Percentiles rank a stretch among this genome's conserved stretches.
Evolutionary conservation across 2,797 vertebrate species (phyloP).

Genomic region (Myotis planiceps): DNA sequence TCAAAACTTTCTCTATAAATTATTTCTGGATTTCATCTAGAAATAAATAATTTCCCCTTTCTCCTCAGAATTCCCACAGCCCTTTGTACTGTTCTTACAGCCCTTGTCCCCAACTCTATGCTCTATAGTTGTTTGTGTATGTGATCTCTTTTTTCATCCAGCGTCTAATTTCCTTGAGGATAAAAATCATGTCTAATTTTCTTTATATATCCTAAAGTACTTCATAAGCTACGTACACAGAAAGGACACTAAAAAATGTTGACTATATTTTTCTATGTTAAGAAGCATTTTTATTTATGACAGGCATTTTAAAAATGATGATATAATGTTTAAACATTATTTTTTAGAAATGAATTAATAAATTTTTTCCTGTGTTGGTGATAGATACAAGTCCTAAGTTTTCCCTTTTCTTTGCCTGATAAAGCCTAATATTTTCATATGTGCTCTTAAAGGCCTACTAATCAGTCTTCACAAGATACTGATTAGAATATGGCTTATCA

Average conservation of each 20-base stretch:
- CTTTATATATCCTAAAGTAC: not conserved
- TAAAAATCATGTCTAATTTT: not conserved
- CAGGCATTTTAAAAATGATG: not conserved
- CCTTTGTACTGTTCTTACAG: not conserved
- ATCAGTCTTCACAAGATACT: not conserved
- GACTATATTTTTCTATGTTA: not conserved
- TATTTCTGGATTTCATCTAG: not conserved
- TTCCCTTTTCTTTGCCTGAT: not conserved
- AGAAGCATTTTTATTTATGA: conserved; percentile 37
- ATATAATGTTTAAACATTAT: not conserved
- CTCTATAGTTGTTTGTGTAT: not conserved
- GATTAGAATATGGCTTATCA: not conserved
- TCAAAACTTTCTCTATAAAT: not conserved
- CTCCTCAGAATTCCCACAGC: not conserved
- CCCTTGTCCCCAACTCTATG: not conserved
- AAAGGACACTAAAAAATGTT: not conserved
- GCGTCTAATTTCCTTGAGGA: not conserved
- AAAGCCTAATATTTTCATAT: conserved; percentile 13
- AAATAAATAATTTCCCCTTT: not conserved
- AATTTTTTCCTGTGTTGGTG: not conserved
- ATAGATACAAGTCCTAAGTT: not conserved
- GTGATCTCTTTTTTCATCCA: not conserved
- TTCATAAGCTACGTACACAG: not conserved
- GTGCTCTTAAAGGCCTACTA: not conserved
- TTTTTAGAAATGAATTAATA: not conserved